Evolutionary conservation across 2,797 vertebrate species (phyloP).

Genomic region (Gymnothorax reevesii): DNA sequence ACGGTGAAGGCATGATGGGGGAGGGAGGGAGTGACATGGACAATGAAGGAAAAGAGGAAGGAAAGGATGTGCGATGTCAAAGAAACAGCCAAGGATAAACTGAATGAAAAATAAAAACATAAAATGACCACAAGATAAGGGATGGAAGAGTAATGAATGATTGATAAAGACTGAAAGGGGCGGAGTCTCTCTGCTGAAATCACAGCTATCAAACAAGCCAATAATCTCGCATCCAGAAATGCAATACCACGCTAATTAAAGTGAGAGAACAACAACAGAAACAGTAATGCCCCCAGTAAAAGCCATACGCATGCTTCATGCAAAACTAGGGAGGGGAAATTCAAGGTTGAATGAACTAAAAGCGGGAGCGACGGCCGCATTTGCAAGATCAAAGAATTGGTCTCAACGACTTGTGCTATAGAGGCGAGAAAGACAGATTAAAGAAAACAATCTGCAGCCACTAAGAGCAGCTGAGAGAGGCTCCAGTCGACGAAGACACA

Average conservation of each 20-base stretch:
- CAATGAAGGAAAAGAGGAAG: slow-evolving; percentile 40
- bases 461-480: not conserved
- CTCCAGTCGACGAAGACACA: not conserved
- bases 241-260: not conserved
- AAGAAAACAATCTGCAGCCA: not conserved
- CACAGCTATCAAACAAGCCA: not conserved
- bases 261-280: not conserved
- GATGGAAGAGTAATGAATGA: slow-evolving; percentile 40
- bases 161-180: not conserved
- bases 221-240: not conserved
- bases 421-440: not conserved
- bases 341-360: not conserved
- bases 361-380: not conserved
- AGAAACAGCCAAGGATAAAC: slow-evolving; percentile 30
- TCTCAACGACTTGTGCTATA: not conserved
- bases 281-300: not conserved
- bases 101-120: slow-evolving; percentile 26
- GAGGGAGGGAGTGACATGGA: slow-evolving; percentile 31
- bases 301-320: not conserved
- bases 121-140: slow-evolving; percentile 61
- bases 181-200: not conserved
- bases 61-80: slow-evolving; percentile 36
- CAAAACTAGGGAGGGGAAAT: not conserved
- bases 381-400: not conserved
- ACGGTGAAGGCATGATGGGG: slow-evolving; percentile 35